These are phyloP conservation scores for Ibycter americanus DNA, from an alignment of 2,797 vertebrate genomes.

Conservation along the genomic window DNA sequence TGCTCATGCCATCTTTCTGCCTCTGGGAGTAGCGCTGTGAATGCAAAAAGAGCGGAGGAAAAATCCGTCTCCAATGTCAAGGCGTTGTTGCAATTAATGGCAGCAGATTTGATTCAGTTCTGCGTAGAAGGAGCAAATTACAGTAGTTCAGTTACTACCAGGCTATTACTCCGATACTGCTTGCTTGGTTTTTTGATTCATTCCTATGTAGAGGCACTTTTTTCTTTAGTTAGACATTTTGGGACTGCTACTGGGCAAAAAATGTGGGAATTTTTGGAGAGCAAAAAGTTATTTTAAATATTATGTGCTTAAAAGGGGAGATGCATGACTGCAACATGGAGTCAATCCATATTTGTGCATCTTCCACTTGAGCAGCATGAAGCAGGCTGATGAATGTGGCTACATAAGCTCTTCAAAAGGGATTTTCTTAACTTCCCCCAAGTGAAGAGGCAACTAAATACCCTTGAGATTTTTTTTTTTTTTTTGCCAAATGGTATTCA, in stretches of 20 bases:
- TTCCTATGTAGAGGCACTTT: fast-evolving
- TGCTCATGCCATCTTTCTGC: not conserved
- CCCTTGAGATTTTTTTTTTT: fast-evolving
- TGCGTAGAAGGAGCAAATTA: not conserved
- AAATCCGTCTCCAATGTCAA: not conserved
- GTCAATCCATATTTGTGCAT: not conserved
- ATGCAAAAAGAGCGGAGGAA: not conserved
- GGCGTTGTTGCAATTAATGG: not conserved
- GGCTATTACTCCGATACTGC: not conserved
- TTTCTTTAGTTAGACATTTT: not conserved
- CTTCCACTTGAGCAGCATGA: not conserved
- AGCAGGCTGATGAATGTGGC: not conserved
- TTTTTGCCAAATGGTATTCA: not conserved
- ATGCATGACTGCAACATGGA: fast-evolving
- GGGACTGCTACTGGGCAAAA: not conserved
- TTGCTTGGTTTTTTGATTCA: not conserved
- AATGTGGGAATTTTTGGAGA: not conserved
- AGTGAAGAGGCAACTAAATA: not conserved
- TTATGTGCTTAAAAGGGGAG: not conserved
- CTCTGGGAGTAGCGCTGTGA: not conserved
- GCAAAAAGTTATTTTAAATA: not conserved
- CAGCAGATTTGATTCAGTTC: not conserved
- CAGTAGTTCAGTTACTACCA: not conserved
- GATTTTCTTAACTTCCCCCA: not conserved
- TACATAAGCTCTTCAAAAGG: not conserved